Base-by-base conservation (phyloP, 2,797 vertebrate species). In the Nyctibius grandis region DNA sequence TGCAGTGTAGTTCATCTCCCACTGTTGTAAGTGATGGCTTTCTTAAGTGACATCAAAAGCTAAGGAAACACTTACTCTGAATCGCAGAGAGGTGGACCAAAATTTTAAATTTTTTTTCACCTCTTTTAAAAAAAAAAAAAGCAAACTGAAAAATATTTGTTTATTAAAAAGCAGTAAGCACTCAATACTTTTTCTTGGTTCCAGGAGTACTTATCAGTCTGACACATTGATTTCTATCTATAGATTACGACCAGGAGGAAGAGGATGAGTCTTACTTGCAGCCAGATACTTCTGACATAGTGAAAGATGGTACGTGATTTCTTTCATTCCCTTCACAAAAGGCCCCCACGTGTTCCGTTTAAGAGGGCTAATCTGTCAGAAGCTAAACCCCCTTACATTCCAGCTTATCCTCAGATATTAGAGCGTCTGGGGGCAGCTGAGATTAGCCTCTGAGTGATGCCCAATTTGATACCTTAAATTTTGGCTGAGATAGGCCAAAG, bases 251-350 rank as follows among this genome's bases (percentile, higher is more conserved):
- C 26, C 99, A 98, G 5, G 99, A 99, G 1, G 99, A 99, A 12
- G 98, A 98, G 8, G 99, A 99, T 0, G 98, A 99, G 51, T 99
- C 99, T 12, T 99, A 99, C 76, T 31, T 99, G 91, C 98, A 98
- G 91, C 99, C 99, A 0, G 99, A 99, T 77, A 98, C 97, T 45
- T 21, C 95, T 8, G 68, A 96, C 65, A 61, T 98, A 81, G 89
- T 97, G 97, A 97, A 82, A 4, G 97, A 98, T 42, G 98, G 98
- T 98, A 97, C 48, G 90, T 78, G 74, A 78, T 80, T 82, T 56
- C 70, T 76, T 86, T 51, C 19, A 12, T 72, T 94, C 8, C 42
- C 11, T 59, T 33, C 25, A 26, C 22, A 53, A 33, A 77, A 57
- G 75, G 9, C 23, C 34, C 34, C n/a, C n/a, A n/a, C n/a, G n/a